A percentile compares a stretch with the other conserved stretches of the same genome.
Evolutionary conservation across 2,888 invertebrate genomes (phyloP).

Genomic region (Acanthosepion esculentum): DNA sequence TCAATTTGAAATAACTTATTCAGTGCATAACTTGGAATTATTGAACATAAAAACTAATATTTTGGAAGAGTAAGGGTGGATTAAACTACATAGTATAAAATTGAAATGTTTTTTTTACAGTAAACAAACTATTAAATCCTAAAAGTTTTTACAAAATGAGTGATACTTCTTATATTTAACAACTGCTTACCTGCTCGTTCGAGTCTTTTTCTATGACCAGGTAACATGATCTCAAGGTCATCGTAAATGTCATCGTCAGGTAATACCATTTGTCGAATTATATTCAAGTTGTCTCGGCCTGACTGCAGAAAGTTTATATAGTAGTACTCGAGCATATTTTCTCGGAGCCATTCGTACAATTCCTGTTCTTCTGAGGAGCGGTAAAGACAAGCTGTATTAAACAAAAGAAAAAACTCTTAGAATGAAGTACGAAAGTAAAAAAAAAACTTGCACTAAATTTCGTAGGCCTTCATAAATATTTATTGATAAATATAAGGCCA

Average conservation of each 20-base stretch:
- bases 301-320: slow-evolving; percentile 66
- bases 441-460: too few relatives aligned
- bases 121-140: too few relatives aligned
- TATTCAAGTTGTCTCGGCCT: slow-evolving; percentile 60
- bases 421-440: background rate
- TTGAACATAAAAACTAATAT: too few relatives aligned
- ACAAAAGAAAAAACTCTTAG: background rate
- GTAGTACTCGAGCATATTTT: slow-evolving; percentile 68
- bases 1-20: too few relatives aligned
- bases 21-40: too few relatives aligned
- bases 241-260: slow-evolving; percentile 68
- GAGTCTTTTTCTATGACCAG: slow-evolving; percentile 69
- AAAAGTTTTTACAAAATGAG: too few relatives aligned
- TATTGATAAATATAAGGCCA: too few relatives aligned
- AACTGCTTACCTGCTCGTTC: slow-evolving; percentile 66
- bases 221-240: slow-evolving; percentile 70
- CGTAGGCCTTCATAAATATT: too few relatives aligned
- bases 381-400: slow-evolving; percentile 58
- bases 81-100: too few relatives aligned
- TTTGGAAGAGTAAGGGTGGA: too few relatives aligned
- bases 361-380: slow-evolving; percentile 58
- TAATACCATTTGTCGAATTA: slow-evolving; percentile 62
- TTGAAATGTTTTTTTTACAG: too few relatives aligned
- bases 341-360: slow-evolving; percentile 66
- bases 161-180: background rate